Percentiles rank a stretch among this genome's conserved stretches.
phyloP scores from a whole-genome alignment of 2,797 vertebrate genomes.

The Coluber constrictor region DNA sequence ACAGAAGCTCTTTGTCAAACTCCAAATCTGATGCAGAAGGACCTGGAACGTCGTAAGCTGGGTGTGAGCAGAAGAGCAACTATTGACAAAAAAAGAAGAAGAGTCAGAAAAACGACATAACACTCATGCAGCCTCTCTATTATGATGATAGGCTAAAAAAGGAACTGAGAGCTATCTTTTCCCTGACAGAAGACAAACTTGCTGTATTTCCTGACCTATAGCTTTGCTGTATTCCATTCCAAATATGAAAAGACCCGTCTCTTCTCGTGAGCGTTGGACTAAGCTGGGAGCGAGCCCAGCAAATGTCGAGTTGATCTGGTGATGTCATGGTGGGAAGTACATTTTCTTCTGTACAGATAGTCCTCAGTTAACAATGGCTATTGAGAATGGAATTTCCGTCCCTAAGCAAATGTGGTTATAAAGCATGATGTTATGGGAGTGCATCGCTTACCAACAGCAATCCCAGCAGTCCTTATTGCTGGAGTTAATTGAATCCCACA shows the following conservation, averaged over 20 bases:
- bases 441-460: not conserved
- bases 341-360: not conserved
- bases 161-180: not conserved
- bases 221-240: not conserved
- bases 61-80: no score
- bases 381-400: not conserved
- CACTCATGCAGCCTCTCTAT: not conserved
- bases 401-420: not conserved
- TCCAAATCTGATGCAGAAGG: conserved; percentile 37
- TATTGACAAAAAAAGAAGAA: not conserved
- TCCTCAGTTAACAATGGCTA: not conserved
- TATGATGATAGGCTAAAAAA: not conserved
- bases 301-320: not conserved
- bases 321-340: not conserved
- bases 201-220: not conserved
- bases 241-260: not conserved
- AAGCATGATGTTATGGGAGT: not conserved
- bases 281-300: not conserved
- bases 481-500: not conserved
- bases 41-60: not conserved
- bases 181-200: not conserved
- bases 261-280: not conserved
- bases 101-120: conserved; percentile 5
- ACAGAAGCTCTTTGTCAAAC: conserved; percentile 19
- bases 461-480: not conserved